These are phyloP conservation scores for Drosophila flavopinicola DNA, from an alignment of 2,888 invertebrate genomes.

Conservation along the genomic window DNA sequence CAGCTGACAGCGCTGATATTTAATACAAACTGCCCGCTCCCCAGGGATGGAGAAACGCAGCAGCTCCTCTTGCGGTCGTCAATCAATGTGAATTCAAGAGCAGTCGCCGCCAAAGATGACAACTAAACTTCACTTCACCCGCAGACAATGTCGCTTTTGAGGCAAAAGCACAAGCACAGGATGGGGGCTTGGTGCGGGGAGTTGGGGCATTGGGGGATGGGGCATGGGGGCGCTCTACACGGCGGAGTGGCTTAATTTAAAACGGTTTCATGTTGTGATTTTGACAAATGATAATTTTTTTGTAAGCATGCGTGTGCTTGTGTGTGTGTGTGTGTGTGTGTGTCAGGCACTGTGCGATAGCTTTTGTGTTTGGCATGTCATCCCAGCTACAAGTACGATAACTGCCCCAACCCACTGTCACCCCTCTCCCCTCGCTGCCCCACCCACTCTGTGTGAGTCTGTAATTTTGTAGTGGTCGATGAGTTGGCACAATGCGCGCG, in stretches of 20 bases:
- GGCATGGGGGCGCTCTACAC: conserved; percentile 4
- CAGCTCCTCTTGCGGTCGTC: conserved; percentile 46
- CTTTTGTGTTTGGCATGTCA: conserved; percentile 74
- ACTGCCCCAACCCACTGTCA: too few species aligned
- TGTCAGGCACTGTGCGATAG: conserved; percentile 52
- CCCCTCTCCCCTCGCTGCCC: conserved; percentile 6
- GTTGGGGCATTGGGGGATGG: conserved; percentile 1
- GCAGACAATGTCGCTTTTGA: conserved; percentile 67
- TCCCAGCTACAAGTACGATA: conserved; percentile 52
- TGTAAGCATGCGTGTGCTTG: conserved; percentile 35
- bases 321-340: conserved; percentile 30
- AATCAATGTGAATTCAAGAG: conserved; percentile 72
- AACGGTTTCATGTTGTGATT: conserved; percentile 78
- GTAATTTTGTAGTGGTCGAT: conserved; percentile 59
- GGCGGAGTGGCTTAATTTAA: conserved; percentile 74
- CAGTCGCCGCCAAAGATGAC: conserved; percentile 64
- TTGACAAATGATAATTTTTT: conserved; percentile 77
- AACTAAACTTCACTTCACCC: conserved; percentile 74
- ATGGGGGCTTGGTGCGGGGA: neutral
- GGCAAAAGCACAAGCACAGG: conserved; percentile 24
- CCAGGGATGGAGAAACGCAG: conserved; percentile 5
- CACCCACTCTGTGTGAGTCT: conserved; percentile 19
- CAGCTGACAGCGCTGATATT: conserved; percentile 38
- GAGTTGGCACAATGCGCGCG: conserved; percentile 68
- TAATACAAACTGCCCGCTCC: conserved; percentile 36